Evolutionary conservation across 1,140 invertebrate species (phyloP).

Genomic region (Drosophila repleta): DNA sequence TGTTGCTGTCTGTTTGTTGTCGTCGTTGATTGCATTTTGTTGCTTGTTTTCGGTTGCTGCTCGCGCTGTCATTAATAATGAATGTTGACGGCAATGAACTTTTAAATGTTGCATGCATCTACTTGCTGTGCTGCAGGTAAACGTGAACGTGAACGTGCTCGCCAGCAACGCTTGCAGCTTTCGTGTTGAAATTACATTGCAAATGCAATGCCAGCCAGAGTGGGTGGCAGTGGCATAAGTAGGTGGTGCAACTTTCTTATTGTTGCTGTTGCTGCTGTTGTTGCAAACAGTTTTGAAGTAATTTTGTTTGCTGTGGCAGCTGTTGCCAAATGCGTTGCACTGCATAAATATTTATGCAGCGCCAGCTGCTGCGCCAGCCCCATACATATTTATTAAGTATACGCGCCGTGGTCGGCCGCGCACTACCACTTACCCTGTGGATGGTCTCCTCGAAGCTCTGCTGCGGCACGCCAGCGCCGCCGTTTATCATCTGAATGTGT

Average conservation of each 20-base stretch:
- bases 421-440: constrained; percentile 88
- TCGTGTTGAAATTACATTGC: constrained; percentile 79
- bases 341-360: constrained; percentile 75
- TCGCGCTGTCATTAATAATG: constrained; percentile 83
- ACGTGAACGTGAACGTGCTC: constrained; percentile 66
- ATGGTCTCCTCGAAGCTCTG: constrained; percentile 94
- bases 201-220: constrained; percentile 53
- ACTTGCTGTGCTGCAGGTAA: constrained; percentile 58
- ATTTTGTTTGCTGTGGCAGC: constrained; percentile 68
- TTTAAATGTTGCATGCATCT: constrained; percentile 83
- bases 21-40: constrained; percentile 78
- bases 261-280: constrained; percentile 36
- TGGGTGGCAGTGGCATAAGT: constrained; percentile 31
- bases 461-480: constrained; percentile 86
- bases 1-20: constrained; percentile 63
- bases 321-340: constrained; percentile 55
- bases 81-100: constrained; percentile 84
- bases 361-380: background rate
- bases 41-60: constrained; percentile 77
- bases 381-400: constrained; percentile 53
- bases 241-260: constrained; percentile 52
- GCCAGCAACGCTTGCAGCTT: constrained; percentile 74
- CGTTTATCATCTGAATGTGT: constrained; percentile 90
- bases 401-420: constrained; percentile 17
- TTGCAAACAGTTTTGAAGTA: constrained; percentile 55